Conservation (phyloP, 1,140 invertebrate species). For the Zeugodacus cucurbitae region DNA sequence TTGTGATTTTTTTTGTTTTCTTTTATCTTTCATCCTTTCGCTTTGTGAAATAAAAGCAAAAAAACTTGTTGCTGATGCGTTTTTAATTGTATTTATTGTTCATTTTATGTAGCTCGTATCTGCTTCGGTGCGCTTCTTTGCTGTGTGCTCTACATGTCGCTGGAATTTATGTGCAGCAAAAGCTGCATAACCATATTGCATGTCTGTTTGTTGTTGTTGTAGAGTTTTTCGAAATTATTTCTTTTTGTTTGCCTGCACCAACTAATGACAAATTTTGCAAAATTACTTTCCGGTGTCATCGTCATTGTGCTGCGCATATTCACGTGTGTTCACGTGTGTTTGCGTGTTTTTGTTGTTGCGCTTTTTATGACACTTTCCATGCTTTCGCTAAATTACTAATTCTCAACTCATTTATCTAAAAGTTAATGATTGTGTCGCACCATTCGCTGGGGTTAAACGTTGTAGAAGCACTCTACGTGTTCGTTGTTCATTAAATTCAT, state of each 20-base stretch:
- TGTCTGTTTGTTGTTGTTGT: background rate
- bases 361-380: background rate
- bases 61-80: conserved; percentile 25
- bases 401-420: conserved; percentile 3
- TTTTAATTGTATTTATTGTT: conserved; percentile 24
- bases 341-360: background rate
- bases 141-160: background rate
- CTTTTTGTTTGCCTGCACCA: conserved; percentile 8
- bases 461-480: background rate
- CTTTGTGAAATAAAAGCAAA: background rate
- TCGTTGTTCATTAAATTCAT: background rate
- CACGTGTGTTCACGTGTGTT: background rate
- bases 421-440: background rate
- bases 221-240: background rate
- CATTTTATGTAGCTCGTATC: background rate
- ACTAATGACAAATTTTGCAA: conserved; percentile 31
- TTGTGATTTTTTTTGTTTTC: background rate
- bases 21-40: background rate
- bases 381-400: background rate
- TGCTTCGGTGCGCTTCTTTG: background rate
- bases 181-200: background rate
- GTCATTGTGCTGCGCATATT: background rate
- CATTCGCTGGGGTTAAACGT: background rate
- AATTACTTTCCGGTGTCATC: conserved; percentile 13
- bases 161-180: conserved; percentile 12